Evolutionary conservation across 2,113 vertebrate genomes (phyloP).

Genomic region (Lamprotornis superbus): DNA sequence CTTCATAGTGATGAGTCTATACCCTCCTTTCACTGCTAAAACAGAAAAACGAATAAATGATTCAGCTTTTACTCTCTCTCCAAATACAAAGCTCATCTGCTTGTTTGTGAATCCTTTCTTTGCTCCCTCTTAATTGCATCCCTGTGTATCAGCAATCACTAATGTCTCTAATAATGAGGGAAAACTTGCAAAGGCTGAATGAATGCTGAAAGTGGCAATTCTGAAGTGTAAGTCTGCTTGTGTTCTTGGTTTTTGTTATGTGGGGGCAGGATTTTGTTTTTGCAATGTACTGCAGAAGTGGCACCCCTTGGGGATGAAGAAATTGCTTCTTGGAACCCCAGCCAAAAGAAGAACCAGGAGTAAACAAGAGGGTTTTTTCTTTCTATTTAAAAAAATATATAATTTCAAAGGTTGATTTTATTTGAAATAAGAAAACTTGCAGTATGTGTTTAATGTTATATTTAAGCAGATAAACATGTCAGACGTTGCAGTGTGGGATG

Average conservation of each 20-base stretch:
- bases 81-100: neutral
- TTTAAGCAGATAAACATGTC: neutral
- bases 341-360: neutral
- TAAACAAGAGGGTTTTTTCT: neutral
- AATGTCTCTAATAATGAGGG: neutral
- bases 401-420: neutral
- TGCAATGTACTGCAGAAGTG: neutral
- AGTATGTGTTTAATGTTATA: neutral
- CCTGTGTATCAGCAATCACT: neutral
- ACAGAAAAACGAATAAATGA: neutral
- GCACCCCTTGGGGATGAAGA: neutral
- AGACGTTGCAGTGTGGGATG: neutral
- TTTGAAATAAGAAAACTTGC: neutral
- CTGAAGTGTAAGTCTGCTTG: neutral
- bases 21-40: neutral
- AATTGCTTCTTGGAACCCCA: neutral
- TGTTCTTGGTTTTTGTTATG: neutral
- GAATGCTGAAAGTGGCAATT: neutral
- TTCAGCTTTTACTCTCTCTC: neutral
- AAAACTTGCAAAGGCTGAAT: neutral
- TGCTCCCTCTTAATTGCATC: neutral
- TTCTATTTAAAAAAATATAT: fast-evolving
- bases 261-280: neutral
- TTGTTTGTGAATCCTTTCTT: neutral
- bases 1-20: neutral